Evolutionary conservation across 2,113 vertebrate species (phyloP), one percentile per base, ranked within the genome.

Genomic region (Micronycteris hirsuta): DNA sequence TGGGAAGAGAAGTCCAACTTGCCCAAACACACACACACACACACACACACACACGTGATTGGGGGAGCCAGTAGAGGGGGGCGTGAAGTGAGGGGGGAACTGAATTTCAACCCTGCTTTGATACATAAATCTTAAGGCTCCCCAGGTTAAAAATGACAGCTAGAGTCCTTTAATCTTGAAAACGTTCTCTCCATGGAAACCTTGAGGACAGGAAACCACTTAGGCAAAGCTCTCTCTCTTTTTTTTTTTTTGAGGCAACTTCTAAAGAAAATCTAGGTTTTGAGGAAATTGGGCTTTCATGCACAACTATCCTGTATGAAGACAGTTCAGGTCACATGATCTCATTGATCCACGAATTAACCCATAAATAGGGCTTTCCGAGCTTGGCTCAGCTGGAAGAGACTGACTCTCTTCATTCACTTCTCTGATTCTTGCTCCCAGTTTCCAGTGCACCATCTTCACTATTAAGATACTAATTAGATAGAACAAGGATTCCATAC

Each of bases 131-230:
- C 94, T 86, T 88, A 84, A 96, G 87, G 81, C 67, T 90, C 84
- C 74, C 91, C n/a, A 24, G 92, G 88, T 95, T 96, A 80, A 95
- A 97, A 97, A 92, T 96, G 91, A 88, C 82, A 95, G 90, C 76
- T 38, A 76, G 49, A 94, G 38, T 89, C 94, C 96, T 97, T 97
- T 97, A 96, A 97, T 97, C 96, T 97, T 94, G 73, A 70, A 95
- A 97, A 95, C 82, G 36, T 41, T 84, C 85, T 97, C 85, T 95
- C 93, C 36, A 47, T 89, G 76, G 91, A 96, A 97, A 88, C 85
- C 94, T 89, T 80, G 67, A 80, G 31, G 77, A 83, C 77, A 89
- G 85, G 87, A 95, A 97, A 89, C 88, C 93, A 95, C 91, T 97
- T 91, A 96, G 92, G 73, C 77, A 96, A 92, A 89, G 90, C 47